These are phyloP conservation scores for Boulengeromyrus knoepffleri DNA, from an alignment of 2,113 vertebrate species.

Conservation along the genomic window DNA sequence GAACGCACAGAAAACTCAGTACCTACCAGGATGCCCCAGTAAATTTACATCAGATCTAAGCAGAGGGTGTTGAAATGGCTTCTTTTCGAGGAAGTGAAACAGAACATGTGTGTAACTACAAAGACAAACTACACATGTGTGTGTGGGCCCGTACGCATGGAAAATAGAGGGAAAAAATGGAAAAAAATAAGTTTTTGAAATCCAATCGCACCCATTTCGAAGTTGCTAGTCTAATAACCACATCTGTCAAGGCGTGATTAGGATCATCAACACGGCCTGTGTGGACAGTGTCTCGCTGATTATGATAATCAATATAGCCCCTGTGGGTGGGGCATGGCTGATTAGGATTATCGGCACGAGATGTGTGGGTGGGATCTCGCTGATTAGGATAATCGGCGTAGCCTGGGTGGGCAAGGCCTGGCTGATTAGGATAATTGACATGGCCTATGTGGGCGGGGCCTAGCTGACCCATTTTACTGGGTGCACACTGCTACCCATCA, in stretches of 20 bases:
- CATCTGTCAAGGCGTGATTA: not conserved
- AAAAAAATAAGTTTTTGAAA: not conserved
- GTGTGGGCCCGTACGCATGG: not conserved
- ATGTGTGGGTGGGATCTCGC: not conserved
- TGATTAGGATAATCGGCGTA: not conserved
- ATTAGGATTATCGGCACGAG: not conserved
- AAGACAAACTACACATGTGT: not conserved
- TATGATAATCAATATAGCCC: not conserved
- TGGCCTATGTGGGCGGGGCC: not conserved
- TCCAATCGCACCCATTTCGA: not conserved
- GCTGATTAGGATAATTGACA: not conserved
- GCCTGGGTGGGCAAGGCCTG: not conserved
- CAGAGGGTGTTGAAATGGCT: not conserved
- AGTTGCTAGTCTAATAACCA: not conserved
- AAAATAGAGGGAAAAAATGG: not conserved
- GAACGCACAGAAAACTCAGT: not conserved
- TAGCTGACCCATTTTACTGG: not conserved
- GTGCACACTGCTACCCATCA: not conserved
- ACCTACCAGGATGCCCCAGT: not conserved
- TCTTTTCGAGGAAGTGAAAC: not conserved
- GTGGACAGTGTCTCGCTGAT: not conserved
- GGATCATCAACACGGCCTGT: not conserved
- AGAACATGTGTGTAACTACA: not conserved
- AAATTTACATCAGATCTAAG: not conserved
- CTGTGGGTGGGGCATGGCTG: not conserved